Evolutionary conservation across 2,888 invertebrate species (phyloP), one percentile per base, ranked within the genome.

Genomic region (Cheilosia soror): DNA sequence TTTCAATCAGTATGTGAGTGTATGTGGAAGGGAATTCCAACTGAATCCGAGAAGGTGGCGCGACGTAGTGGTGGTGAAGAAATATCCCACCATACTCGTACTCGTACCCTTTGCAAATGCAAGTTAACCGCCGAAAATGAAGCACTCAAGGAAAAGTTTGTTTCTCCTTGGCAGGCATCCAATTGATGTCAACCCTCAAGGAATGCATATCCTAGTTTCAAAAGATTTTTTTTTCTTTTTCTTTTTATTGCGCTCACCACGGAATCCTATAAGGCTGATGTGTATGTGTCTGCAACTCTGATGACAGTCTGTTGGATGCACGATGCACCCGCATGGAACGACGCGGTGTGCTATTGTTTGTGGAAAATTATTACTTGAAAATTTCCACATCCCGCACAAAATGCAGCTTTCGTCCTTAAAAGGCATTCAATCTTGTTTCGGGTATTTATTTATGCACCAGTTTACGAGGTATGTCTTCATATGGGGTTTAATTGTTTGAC

Each of bases 81-180:
- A 20, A 7, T 15, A 27, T 42, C 40, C 71, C 42, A 33, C 60
- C 33, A 37, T 4, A n/a, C n/a, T n/a, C n/a, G n/a, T 11, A 37
- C n/a, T n/a, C n/a, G n/a, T 37, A 29, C 44, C 40, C 37, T 40
- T 55, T 60, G 57, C 81, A 76, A 85, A 71, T 72, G 75, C 80
- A 81, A 81, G 85, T 72, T 85, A 85, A 85, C 85, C 76, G 76
- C 72, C 72, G 80, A 85, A 85, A 81, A 72, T 72, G 72, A 77
- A 72, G 76, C 81, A 85, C 85, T 85, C 81, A 81, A 76, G 62
- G 72, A 29, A 81, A 85, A 81, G 68, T 72, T 77, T 85, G 66
- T 68, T 77, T 68, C 81, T 71, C 40, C 44, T 68, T 85, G 85
- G 85, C 85, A 81, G 55, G 44, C 81, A 68, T 85, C 85, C 85